A percentile compares a stretch with the other conserved stretches of the same genome.
Evolutionary conservation across 2,113 vertebrate genomes (phyloP).

Genomic region (Choloepus hoffmanni): DNA sequence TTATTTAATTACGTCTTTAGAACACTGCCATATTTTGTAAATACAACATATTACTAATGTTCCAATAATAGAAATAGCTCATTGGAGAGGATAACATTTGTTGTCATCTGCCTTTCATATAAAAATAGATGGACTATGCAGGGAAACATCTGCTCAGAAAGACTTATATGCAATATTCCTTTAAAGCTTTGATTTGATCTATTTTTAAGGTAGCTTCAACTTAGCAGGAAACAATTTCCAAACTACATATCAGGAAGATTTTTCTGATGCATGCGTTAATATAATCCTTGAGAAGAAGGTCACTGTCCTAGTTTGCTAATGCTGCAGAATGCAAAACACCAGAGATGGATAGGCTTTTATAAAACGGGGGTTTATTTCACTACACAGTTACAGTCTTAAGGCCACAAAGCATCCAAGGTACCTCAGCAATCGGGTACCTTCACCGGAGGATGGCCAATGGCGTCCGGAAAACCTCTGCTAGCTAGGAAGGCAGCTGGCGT

Average conservation of each 20-base stretch:
- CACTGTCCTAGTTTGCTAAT: too few species aligned
- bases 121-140: background rate
- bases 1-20: background rate
- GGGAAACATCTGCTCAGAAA: background rate
- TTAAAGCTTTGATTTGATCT: background rate
- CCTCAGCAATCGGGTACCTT: too few species aligned
- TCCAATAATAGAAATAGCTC: slow-evolving; percentile 11
- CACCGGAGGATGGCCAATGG: too few species aligned
- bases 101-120: background rate
- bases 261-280: background rate
- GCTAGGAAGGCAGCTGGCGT: too few species aligned
- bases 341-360: too few species aligned
- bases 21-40: background rate
- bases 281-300: background rate
- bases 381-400: too few species aligned
- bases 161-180: background rate
- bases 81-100: background rate
- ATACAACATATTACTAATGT: background rate
- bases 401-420: too few species aligned
- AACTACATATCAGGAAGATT: background rate
- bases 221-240: background rate
- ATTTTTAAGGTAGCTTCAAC: background rate
- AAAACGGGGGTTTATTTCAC: too few species aligned
- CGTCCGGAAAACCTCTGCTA: too few species aligned
- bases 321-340: too few species aligned